A percentile compares a stretch with the other conserved stretches of the same genome.
Evolutionary conservation across 1,140 invertebrate species (phyloP).

Genomic region (Ips typographus): DNA sequence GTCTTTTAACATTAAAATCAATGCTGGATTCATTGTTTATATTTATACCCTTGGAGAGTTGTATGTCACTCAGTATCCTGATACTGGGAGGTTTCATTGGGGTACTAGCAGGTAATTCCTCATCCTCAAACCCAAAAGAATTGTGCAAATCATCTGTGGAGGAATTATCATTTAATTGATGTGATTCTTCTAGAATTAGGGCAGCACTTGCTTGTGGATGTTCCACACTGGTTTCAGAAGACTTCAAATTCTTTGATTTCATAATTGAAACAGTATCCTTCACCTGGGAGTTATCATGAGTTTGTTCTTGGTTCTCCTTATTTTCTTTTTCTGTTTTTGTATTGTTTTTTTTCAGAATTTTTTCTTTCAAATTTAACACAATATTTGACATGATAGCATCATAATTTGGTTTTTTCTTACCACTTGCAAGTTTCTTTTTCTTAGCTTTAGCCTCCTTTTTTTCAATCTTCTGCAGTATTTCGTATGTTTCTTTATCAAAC

Average conservation of each 20-base stretch:
- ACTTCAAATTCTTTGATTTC: too few relatives aligned
- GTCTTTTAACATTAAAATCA: conserved; percentile 15
- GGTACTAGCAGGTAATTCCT: conserved; percentile 7
- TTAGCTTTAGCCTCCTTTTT: conserved; percentile 25
- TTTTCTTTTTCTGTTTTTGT: background rate
- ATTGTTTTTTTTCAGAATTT: conserved; percentile 17
- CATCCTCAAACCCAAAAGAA: conserved; percentile 26
- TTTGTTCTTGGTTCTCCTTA: too few relatives aligned
- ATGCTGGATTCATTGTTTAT: conserved; percentile 14
- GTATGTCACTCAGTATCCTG: conserved; percentile 26
- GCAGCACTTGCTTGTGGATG: too few relatives aligned
- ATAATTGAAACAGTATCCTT: too few relatives aligned
- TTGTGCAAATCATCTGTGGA: conserved; percentile 12
- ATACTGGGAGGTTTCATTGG: conserved; percentile 11
- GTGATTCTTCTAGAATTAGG: too few relatives aligned
- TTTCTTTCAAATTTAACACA: conserved; percentile 12
- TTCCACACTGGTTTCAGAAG: too few relatives aligned
- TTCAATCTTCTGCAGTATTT: conserved; percentile 23
- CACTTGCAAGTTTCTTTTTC: conserved; percentile 5
- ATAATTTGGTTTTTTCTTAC: conserved; percentile 13
- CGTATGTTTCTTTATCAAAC: conserved; percentile 28
- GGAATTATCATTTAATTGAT: too few relatives aligned
- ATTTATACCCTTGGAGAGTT: conserved; percentile 1
- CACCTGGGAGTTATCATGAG: too few relatives aligned
- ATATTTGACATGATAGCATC: conserved; percentile 12